Evolutionary conservation across 2,888 invertebrate species (phyloP).

Genomic region (Athripsodes cinereus): DNA sequence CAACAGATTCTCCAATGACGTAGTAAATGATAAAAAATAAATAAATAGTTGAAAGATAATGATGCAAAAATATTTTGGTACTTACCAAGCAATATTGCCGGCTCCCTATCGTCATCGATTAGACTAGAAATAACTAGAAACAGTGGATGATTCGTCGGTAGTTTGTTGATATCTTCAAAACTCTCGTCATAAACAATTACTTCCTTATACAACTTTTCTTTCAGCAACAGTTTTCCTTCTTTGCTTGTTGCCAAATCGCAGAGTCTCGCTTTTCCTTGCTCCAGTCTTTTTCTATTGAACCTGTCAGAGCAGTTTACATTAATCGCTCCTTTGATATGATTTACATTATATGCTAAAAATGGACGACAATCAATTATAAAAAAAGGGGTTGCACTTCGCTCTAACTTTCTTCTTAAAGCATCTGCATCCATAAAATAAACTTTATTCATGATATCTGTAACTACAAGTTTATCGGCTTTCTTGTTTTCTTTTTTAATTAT

Average conservation of each 20-base stretch:
- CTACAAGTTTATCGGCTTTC: neutral
- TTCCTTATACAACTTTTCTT: slow-evolving; percentile 48
- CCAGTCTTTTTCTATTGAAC: slow-evolving; percentile 59
- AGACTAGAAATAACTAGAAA: slow-evolving; percentile 60
- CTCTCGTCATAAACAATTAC: slow-evolving; percentile 67
- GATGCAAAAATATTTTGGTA: slow-evolving; percentile 26
- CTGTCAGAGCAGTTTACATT: slow-evolving; percentile 68
- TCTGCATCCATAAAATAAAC: slow-evolving; percentile 22
- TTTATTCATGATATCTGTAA: slow-evolving; percentile 10
- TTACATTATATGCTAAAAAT: slow-evolving; percentile 63
- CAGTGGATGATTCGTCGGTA: slow-evolving; percentile 54
- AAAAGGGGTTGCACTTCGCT: slow-evolving; percentile 21
- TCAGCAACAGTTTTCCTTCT: slow-evolving; percentile 57
- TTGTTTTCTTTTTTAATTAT: neutral
- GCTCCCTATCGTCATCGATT: slow-evolving; percentile 60
- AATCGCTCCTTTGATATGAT: slow-evolving; percentile 61
- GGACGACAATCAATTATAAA: slow-evolving; percentile 61
- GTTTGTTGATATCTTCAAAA: slow-evolving; percentile 54
- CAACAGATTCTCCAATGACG: too few relatives aligned
- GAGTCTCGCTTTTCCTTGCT: slow-evolving; percentile 58
- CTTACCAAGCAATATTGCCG: slow-evolving; percentile 62
- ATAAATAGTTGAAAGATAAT: too few relatives aligned
- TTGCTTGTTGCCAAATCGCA: slow-evolving; percentile 59
- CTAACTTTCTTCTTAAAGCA: slow-evolving; percentile 23
- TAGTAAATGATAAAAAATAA: too few relatives aligned